These are phyloP conservation scores for Mormyrus iriodes DNA, from an alignment of 2,113 vertebrate genomes.

Conservation along the genomic window DNA sequence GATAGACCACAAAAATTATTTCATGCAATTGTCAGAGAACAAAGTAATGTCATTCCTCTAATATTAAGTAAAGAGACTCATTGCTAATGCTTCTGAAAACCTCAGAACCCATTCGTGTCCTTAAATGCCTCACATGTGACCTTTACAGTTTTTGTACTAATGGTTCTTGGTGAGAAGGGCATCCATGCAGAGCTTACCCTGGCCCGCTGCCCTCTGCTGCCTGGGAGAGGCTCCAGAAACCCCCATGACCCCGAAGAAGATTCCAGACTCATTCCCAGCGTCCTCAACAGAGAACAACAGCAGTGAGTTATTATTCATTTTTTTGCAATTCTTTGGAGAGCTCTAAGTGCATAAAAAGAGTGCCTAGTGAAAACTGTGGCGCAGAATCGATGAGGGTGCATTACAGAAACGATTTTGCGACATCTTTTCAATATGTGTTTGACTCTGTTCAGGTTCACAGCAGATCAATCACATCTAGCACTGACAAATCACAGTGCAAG, in stretches of 20 bases:
- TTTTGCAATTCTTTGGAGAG: not conserved
- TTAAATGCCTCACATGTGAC: not conserved
- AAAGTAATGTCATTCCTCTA: not conserved
- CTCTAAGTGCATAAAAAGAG: not conserved
- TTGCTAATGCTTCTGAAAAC: not conserved
- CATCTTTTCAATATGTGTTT: not conserved
- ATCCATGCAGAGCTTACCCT: not conserved
- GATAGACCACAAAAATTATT: not conserved
- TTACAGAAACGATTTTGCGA: not conserved
- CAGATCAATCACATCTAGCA: not conserved
- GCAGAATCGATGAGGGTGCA: not conserved
- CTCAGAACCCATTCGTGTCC: not conserved
- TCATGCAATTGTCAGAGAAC: not conserved
- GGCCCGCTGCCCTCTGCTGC: not conserved
- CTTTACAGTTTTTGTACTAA: not conserved
- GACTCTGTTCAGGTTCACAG: not conserved
- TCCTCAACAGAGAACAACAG: constrained; percentile 2
- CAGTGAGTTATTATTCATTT: not conserved
- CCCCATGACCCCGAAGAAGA: not conserved
- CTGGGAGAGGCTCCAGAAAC: not conserved
- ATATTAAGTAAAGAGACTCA: not conserved
- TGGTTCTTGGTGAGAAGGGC: not conserved
- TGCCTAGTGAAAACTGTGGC: not conserved
- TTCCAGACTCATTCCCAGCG: not conserved
- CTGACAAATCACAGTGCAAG: not conserved